Evolutionary conservation across 2,888 invertebrate species (phyloP).

Genomic region (Chrysolina haemoptera): DNA sequence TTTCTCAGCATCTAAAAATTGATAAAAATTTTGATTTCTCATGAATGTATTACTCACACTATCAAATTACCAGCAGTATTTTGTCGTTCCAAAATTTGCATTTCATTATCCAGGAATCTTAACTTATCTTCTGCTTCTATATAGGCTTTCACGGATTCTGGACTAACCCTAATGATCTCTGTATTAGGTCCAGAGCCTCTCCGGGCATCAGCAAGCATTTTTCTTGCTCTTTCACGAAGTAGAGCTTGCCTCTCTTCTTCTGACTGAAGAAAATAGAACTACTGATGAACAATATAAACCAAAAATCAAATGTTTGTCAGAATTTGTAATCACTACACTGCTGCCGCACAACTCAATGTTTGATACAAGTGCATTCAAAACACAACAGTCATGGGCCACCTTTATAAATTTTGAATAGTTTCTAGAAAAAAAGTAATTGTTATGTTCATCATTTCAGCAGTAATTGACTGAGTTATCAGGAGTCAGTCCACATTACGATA

Average conservation of each 20-base stretch:
- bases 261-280: constrained; percentile 65
- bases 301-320: no score
- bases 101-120: constrained; percentile 51
- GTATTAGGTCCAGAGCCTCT: constrained; percentile 71
- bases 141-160: constrained; percentile 60
- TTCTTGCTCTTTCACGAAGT: constrained; percentile 89
- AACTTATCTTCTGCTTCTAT: constrained; percentile 60
- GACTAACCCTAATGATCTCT: constrained; percentile 66
- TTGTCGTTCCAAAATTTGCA: constrained; percentile 53
- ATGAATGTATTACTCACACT: background rate
- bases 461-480: no score
- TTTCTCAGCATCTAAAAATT: constrained; percentile 59
- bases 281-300: background rate
- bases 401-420: background rate
- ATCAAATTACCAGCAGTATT: constrained; percentile 57
- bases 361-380: background rate
- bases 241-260: constrained; percentile 91
- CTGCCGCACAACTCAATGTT: no score
- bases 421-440: no score
- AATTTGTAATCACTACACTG: no score
- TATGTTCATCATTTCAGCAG: no score
- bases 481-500: no score
- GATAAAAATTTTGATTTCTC: background rate
- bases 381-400: background rate
- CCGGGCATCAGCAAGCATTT: constrained; percentile 90